These are phyloP conservation scores for Parotocinclus haroldoi DNA, from an alignment of 2,797 vertebrate species.

Conservation along the genomic window DNA sequence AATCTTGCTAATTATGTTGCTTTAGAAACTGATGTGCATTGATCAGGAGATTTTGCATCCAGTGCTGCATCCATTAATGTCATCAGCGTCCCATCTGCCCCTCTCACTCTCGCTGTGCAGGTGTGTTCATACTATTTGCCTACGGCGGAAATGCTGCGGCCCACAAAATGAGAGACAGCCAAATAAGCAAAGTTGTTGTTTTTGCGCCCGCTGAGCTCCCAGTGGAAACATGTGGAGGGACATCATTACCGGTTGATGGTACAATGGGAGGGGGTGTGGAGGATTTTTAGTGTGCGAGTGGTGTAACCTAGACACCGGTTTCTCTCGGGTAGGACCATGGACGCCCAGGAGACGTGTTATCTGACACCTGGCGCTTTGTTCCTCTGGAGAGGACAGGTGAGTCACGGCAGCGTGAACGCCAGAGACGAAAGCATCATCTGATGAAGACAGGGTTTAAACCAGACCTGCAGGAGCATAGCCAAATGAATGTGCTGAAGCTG, in stretches of 20 bases:
- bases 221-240: background rate
- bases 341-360: slow-evolving; percentile 61
- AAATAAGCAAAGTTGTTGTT: slow-evolving; percentile 18
- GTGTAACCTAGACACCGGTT: slow-evolving; percentile 61
- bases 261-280: slow-evolving; percentile 10
- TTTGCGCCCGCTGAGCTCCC: background rate
- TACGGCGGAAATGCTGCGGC: slow-evolving; percentile 29
- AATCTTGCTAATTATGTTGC: no score
- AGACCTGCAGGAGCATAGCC: background rate
- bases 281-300: slow-evolving; percentile 17
- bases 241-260: slow-evolving; percentile 48
- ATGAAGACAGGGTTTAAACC: no score
- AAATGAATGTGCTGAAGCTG: background rate
- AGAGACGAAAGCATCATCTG: slow-evolving; percentile 2
- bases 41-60: background rate
- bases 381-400: slow-evolving; percentile 57
- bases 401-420: slow-evolving; percentile 56
- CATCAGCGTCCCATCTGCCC: slow-evolving; percentile 32
- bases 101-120: slow-evolving; percentile 21
- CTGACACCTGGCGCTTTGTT: slow-evolving; percentile 68
- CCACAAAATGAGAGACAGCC: background rate
- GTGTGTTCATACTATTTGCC: slow-evolving; percentile 30
- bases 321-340: slow-evolving; percentile 45
- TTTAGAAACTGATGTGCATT: no score
- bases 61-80: background rate